A percentile compares a stretch with the other conserved stretches of the same genome.
Evolutionary conservation across 1,140 invertebrate genomes (phyloP).

Genomic region (Acromyrmex charruanus): DNA sequence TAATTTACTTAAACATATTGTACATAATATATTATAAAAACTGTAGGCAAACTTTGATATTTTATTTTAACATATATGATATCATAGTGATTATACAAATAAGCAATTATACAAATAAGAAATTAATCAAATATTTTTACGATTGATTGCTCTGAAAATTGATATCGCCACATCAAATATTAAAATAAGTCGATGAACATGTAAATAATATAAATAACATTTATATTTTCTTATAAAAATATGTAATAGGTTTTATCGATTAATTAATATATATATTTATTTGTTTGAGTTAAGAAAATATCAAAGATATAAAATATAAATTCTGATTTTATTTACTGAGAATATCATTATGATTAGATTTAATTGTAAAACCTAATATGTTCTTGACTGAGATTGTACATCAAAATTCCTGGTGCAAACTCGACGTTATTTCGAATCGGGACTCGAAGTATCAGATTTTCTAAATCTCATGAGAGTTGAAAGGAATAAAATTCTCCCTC

Average conservation of each 20-base stretch:
- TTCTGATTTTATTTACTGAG: background rate
- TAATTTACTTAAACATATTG: background rate
- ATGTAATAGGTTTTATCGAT: background rate
- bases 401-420: slow-evolving; percentile 46
- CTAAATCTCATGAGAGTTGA: slow-evolving; percentile 70
- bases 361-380: background rate
- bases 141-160: background rate
- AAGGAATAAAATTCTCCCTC: slow-evolving; percentile 66
- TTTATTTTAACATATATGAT: background rate
- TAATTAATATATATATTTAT: background rate
- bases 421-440: slow-evolving; percentile 41
- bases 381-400: slow-evolving; percentile 56
- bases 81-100: background rate
- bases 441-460: slow-evolving; percentile 75
- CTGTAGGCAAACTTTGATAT: background rate
- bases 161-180: slow-evolving; percentile 5
- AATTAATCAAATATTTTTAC: background rate
- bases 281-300: background rate
- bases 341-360: background rate
- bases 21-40: background rate
- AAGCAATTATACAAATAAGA: background rate
- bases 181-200: background rate
- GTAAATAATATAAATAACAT: background rate
- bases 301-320: background rate
- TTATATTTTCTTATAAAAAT: background rate